A percentile compares a stretch with the other conserved stretches of the same genome.
phyloP scores from a whole-genome alignment of 2,113 vertebrate species.

The Eulacestoma nigropectus region DNA sequence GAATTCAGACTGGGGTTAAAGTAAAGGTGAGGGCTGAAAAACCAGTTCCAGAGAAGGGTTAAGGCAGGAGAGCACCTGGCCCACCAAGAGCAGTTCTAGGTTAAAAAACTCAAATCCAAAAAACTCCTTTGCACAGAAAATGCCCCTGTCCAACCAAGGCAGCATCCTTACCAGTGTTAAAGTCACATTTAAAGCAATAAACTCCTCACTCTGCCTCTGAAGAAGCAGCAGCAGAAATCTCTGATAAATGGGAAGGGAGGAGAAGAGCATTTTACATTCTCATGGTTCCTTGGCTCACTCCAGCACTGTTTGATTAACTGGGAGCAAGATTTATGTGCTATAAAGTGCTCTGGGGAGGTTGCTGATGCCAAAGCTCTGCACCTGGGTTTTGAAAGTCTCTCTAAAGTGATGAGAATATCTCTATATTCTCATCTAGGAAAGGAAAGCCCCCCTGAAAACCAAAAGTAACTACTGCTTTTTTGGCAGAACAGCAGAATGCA shows the following conservation, averaged over 20 bases:
- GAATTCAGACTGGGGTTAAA: background rate
- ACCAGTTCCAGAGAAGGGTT: background rate
- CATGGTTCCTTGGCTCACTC: conserved; percentile 18
- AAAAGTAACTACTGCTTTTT: conserved; percentile 37
- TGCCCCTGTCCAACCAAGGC: background rate
- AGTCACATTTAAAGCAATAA: background rate
- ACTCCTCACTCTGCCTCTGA: background rate
- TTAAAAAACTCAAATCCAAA: background rate
- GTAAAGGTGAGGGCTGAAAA: background rate
- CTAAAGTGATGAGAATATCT: conserved; percentile 33
- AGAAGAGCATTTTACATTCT: background rate
- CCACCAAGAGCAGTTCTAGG: background rate
- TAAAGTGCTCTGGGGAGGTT: conserved; percentile 42
- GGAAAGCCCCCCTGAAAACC: background rate
- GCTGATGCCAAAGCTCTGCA: conserved; percentile 51
- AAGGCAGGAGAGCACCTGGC: background rate
- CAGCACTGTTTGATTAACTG: conserved; percentile 32
- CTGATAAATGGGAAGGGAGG: background rate
- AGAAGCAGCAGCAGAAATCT: background rate
- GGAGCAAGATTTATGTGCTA: conserved; percentile 50
- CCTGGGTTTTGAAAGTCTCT: conserved; percentile 52
- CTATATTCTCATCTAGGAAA: conserved; percentile 7
- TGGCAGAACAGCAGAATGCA: background rate
- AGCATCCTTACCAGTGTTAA: background rate
- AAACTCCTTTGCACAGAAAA: background rate